A percentile compares a stretch with the other conserved stretches of the same genome.
These are phyloP conservation scores for Anoplolepis gracilipes DNA, from an alignment of 1,140 invertebrate species.

Conservation along the genomic window DNA sequence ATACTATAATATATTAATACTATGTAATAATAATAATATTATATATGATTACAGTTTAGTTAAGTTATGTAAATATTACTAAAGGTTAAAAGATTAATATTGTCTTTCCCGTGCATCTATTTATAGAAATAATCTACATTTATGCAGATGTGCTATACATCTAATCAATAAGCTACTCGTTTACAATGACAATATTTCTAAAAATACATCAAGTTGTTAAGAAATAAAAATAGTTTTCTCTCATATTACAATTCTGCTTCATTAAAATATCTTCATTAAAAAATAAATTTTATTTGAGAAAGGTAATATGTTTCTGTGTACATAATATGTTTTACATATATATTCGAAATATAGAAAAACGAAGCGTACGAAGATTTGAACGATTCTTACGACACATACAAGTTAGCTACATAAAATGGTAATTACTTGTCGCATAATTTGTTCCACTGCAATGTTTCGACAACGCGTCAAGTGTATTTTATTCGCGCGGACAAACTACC, in stretches of 20 bases:
- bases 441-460: constrained; percentile 25
- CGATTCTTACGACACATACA: constrained; percentile 16
- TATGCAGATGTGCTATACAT: background rate
- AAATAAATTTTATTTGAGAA: constrained; percentile 46
- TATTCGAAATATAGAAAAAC: constrained; percentile 9
- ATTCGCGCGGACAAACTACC: constrained; percentile 15
- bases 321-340: background rate
- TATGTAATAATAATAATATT: no score
- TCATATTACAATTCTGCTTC: background rate
- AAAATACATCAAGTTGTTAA: background rate
- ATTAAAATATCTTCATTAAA: background rate
- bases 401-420: constrained; percentile 54
- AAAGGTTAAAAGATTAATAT: background rate
- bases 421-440: constrained; percentile 46
- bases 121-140: no score
- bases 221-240: background rate
- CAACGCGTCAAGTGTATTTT: constrained; percentile 10
- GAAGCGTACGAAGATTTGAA: constrained; percentile 2
- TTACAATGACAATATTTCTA: background rate
- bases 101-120: no score
- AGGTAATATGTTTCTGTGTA: background rate
- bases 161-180: background rate
- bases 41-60: background rate
- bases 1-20: no score
- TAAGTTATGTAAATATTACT: background rate